Evolutionary conservation across 2,113 vertebrate species (phyloP), one percentile per base, ranked within the genome.

Genomic region (Paralichthys olivaceus): DNA sequence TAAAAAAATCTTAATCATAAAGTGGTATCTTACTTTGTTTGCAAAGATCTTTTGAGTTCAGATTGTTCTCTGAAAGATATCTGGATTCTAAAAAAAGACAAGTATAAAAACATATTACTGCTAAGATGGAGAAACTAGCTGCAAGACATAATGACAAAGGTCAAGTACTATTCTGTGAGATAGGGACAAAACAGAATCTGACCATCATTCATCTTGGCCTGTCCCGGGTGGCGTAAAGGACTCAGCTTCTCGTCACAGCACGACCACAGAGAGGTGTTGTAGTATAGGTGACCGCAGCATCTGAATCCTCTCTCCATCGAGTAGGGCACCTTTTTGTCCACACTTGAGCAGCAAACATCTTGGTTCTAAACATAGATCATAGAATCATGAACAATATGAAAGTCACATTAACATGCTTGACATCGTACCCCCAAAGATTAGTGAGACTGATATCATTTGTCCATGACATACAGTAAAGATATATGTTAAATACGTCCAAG

Each of bases 231-330:
- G 11, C 29, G 49, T 1, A 12, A 14, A 5, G 69, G 75, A 17
- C 13, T 54, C 23, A 86, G 47, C 1, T 8, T 62, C 5, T 20
- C 57, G 0, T 43, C 51, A n/a, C 59, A 76, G 78, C 88, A 92
- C 1, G 65, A 78, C 80, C 81, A 87, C 56, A 88, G 69, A 47
- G 87, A 80, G 0, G 23, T 20, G 67, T 90, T 87, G 34, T 73
- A 87, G 53, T 90, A 72, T 15, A 4, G 32, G 62, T 84, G 77
- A 32, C 84, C 84, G 25, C 89, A 92, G 69, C 89, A 91, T 20
- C 25, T 6, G 6, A 83, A 67, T 0, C 57, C 66, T 0, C 0
- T 5, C 65, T 78, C 75, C 4, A 13, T 1, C 3, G 15, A 0
- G 72, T 90, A 87, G 13, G 79, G 7, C 55, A 86, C 17, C 60